Conservation (phyloP, 1,140 invertebrate species). For the Heliconius hermathena region DNA sequence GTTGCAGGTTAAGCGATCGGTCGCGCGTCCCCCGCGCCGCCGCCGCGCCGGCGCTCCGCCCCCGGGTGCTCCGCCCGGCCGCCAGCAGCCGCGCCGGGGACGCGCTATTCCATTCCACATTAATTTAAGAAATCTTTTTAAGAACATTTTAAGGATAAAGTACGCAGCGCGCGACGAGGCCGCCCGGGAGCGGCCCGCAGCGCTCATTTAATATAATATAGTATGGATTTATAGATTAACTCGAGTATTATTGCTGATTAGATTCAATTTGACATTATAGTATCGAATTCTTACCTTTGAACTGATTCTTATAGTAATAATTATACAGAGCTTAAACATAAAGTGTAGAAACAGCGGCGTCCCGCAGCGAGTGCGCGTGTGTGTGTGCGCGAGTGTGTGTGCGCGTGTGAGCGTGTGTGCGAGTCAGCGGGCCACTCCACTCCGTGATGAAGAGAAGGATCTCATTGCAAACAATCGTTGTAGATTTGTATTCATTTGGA, state of each 20-base stretch:
- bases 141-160: slow-evolving; percentile 72
- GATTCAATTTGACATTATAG: slow-evolving; percentile 72
- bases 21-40: slow-evolving; percentile 63
- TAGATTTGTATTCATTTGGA: slow-evolving; percentile 75
- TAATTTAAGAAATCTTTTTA: slow-evolving; percentile 78
- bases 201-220: slow-evolving; percentile 78
- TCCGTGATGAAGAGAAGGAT: slow-evolving; percentile 62
- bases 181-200: slow-evolving; percentile 52
- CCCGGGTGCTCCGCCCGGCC: slow-evolving; percentile 52
- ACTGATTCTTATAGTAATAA: slow-evolving; percentile 66
- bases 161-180: slow-evolving; percentile 60
- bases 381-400: slow-evolving; percentile 43
- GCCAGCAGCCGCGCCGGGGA: slow-evolving; percentile 59
- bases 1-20: slow-evolving; percentile 42
- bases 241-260: slow-evolving; percentile 80
- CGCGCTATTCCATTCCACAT: slow-evolving; percentile 79
- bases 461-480: slow-evolving; percentile 71
- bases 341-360: slow-evolving; percentile 44
- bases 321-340: slow-evolving; percentile 67
- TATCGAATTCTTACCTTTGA: slow-evolving; percentile 65
- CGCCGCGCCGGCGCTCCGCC: slow-evolving; percentile 53
- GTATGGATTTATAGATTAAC: slow-evolving; percentile 78
- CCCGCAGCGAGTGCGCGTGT: slow-evolving; percentile 38
- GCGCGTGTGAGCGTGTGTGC: slow-evolving; percentile 47
- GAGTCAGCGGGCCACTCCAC: slow-evolving; percentile 43